Percentiles rank a stretch among this genome's conserved stretches.
These are phyloP conservation scores for Manis crassicaudata DNA, from an alignment of 2,797 vertebrate species.

Conservation along the genomic window DNA sequence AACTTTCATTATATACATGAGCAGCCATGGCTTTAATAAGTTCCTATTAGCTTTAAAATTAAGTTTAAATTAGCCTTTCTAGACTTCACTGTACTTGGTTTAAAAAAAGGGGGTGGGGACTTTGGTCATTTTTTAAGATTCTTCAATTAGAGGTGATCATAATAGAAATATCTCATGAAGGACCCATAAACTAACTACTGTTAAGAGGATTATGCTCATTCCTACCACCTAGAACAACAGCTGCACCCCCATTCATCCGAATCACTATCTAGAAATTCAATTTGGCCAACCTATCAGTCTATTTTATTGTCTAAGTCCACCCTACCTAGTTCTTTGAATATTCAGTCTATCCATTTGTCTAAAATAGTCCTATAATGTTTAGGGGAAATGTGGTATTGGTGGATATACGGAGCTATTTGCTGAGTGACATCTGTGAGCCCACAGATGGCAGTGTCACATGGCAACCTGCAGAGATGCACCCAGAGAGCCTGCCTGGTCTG, in stretches of 20 bases:
- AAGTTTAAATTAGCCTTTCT: background rate
- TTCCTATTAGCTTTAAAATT: no score
- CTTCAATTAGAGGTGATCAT: background rate
- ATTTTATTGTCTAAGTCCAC: background rate
- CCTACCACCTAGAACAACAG: background rate
- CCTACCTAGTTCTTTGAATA: background rate
- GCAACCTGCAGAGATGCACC: background rate
- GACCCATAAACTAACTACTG: background rate
- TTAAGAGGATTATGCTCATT: background rate
- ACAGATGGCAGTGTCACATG: accelerated
- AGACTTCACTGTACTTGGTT: background rate
- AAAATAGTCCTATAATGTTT: background rate
- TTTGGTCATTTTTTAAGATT: slow-evolving; percentile 19
- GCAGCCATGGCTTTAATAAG: background rate
- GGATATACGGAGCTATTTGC: background rate
- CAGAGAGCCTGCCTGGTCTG: background rate
- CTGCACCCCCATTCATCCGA: background rate
- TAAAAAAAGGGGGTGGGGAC: background rate
- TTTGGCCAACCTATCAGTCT: background rate
- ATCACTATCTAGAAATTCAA: background rate
- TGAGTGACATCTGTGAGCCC: background rate
- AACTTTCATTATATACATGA: background rate
- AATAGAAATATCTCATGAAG: background rate
- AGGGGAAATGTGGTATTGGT: background rate
- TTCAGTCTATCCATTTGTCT: background rate